Base-by-base conservation (phyloP, 1,140 invertebrate genomes). In the Tetragnatha versicolor region DNA sequence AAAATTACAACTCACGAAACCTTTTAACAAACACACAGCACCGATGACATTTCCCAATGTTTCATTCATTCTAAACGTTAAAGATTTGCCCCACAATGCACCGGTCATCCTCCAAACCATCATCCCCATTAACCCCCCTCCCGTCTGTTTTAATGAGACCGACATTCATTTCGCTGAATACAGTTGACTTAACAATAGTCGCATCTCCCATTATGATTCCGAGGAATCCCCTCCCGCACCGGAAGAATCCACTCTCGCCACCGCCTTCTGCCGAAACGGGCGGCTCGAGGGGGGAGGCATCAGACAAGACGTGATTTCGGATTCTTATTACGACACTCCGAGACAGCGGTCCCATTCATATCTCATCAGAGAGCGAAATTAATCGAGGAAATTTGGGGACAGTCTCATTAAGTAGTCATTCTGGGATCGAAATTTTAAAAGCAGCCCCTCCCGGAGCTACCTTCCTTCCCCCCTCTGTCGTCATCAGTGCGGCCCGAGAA, bases 371-470 rank as follows among this genome's bases (percentile, higher is more conserved):
- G n/a, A n/a, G 29, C 33, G 42, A 63, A 63, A 63, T 63, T 63
- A 63, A 63, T 63, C 60, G 60, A 63, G 35, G 37, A 63, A 63
- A 63, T 63, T 63, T 22, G 35, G 35, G 35, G 33, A 37, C 33
- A 22, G 33, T 42, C 60, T 63, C 60, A 63, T 63, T 63, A 63
- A 37, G 35, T 33, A 63, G 60, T 63, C 35, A 63, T 63, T 63
- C 60, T 63, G 60, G 35, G 55, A 58, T 25, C 29, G 33, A 63
- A 63, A 63, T 39, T 63, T 63, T 63, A 63, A 63, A 63, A 63
- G 60, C 35, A 25, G 2, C 42, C 42, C 35, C 35, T 58, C 49
- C 2, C 29, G 9, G n/a, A 10, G 17, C 55, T 9, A 14, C n/a
- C 1, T 3, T 14, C 3, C 42, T 33, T 29, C 17, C n/a, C 9